Evolutionary conservation across 2,113 vertebrate species (phyloP), one percentile per base, ranked within the genome.

Genomic region (Plecturocebus donacophilus): DNA sequence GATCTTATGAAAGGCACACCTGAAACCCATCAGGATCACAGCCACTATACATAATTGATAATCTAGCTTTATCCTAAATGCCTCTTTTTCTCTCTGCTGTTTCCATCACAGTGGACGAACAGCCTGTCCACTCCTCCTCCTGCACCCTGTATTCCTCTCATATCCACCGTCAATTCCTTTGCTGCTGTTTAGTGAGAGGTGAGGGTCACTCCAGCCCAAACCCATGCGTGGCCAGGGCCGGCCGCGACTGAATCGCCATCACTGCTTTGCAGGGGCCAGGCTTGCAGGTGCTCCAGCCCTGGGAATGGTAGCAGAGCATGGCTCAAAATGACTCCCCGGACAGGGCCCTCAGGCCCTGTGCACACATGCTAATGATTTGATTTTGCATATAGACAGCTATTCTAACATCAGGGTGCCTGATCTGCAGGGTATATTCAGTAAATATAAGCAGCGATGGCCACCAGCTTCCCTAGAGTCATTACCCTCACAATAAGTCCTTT

Each of bases 331-430:
- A 47, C 75, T 45, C 20, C 27, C 23, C 2, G 10, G 80, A 58
- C 40, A 11, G 47, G 3, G 13, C 47, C 89, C 70, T 23, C 17
- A 9, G 68, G 70, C 35, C 27, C n/a, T 32, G 42, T 3, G 38
- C 68, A 86, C 45, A n/a, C 82, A 35, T 27, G 47, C 79, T 64
- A 85, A 61, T 70, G 52, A 32, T 70, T 38, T 49, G 54, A 82
- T 93, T 97, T 95, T 96, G 76, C 83, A 77, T 84, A 42, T 32
- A 96, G 95, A 95, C n/a, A 81, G 42, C 86, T 92, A 20, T 93
- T 90, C 77, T 95, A 77, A 40, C 68, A 25, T 73, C 13, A 68
- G 88, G 58, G 61, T 1, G 1, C 32, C 58, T 80, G n/a, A 54
- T 95, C 66, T 93, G 30, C 64, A 3, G 61, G 40, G 32, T 0